Evolutionary conservation across 2,113 vertebrate genomes (phyloP), one percentile per base, ranked within the genome.

Genomic region (Athene noctua): DNA sequence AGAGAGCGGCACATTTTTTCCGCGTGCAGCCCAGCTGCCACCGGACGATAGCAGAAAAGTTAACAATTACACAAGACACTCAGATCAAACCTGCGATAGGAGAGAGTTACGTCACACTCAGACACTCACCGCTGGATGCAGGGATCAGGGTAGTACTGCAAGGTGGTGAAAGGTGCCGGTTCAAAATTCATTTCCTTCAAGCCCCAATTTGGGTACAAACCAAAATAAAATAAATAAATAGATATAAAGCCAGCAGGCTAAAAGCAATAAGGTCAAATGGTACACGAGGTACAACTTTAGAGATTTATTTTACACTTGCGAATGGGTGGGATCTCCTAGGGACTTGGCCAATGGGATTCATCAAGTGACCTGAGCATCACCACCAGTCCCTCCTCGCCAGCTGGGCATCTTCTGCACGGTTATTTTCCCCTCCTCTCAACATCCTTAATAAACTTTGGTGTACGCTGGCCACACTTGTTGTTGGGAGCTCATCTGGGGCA

Each of bases 51-150:
- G 93, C 88, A 89, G 88, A 61, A 86, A 90, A 96, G 97, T 92
- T 97, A 94, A 82, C 72, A 80, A 95, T 94, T 94, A 95, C 96
- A 92, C 91, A 57, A 97, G 92, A 88, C 93, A 79, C 70, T 47
- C 13, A 29, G 82, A 90, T 95, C 92, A 84, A 94, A 92, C 27
- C 92, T 82, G 73, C 14, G 95, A 96, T 75, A 98, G 87, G 52
- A 93, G 42, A 62, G 40, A 40, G 78, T 34, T 92, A 96, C 81
- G 87, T 97, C 96, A 97, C 32, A 4, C 94, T 86, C 67, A 57
- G 88, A 86, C 85, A 99, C 99, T 99, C 98, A 99, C 99, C 99
- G 98, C 97, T 98, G 98, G 98, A 99, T 98, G 97, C 99, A 98
- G 95, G 99, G 98, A 92, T 99, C 99, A 25, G 99, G 98, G 95